Evolutionary conservation across 2,797 vertebrate genomes (phyloP).

Genomic region (Artibeus jamaicensis): DNA sequence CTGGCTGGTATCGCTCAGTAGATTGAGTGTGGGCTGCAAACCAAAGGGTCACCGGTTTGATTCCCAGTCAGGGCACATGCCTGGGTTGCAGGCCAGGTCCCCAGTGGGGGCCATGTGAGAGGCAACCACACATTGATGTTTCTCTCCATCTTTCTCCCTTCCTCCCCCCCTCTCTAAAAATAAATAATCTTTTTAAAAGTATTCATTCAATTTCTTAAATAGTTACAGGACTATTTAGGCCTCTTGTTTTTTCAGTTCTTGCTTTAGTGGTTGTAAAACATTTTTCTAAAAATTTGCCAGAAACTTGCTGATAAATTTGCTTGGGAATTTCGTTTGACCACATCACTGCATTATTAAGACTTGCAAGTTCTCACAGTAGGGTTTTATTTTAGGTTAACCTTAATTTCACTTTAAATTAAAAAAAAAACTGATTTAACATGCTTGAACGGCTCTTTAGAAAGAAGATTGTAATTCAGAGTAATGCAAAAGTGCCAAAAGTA

Average conservation of each 20-base stretch:
- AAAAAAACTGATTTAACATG: neutral
- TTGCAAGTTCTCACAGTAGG: neutral
- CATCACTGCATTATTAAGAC: neutral
- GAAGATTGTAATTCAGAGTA: neutral
- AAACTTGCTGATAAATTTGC: neutral
- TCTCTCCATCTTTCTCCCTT: too few species aligned
- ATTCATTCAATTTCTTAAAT: neutral
- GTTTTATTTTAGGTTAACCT: constrained; percentile 46
- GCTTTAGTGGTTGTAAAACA: constrained; percentile 9
- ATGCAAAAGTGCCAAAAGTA: neutral
- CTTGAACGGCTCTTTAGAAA: neutral
- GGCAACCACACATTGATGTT: too few species aligned
- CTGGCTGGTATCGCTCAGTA: too few species aligned
- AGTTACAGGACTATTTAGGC: neutral
- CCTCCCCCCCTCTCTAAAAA: too few species aligned
- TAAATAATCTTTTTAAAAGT: neutral
- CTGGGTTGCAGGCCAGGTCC: too few species aligned
- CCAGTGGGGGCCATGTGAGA: too few species aligned
- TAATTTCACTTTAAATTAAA: neutral
- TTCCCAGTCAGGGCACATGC: too few species aligned
- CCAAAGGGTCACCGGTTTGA: too few species aligned
- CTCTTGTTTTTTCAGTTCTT: neutral
- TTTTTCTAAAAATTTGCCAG: constrained; percentile 11
- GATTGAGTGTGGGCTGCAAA: too few species aligned
- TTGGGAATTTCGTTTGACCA: constrained; percentile 3